Conservation (phyloP, 2,113 vertebrate species). For the Notechis scutatus region DNA sequence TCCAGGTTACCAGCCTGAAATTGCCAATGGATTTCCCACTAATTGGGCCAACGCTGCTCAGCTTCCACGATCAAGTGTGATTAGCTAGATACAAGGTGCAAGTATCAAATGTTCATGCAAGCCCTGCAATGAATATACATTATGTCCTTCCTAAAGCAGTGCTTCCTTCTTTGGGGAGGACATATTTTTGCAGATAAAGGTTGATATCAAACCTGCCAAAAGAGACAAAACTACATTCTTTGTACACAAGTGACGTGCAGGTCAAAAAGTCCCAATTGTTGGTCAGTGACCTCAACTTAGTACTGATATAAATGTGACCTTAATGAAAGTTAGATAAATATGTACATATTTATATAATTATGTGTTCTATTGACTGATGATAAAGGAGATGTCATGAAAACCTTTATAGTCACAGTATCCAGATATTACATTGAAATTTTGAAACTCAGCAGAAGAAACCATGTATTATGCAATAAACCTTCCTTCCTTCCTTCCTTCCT, state of each 20-base stretch:
- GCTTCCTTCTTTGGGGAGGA: background rate
- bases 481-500: no score
- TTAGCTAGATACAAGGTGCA: background rate
- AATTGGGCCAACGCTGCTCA: background rate
- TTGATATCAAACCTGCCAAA: background rate
- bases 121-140: background rate
- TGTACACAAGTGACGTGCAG: background rate
- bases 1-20: background rate
- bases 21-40: background rate
- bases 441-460: background rate
- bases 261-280: background rate
- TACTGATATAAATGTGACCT: background rate
- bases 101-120: background rate
- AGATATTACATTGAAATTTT: background rate
- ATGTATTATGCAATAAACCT: background rate
- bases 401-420: background rate
- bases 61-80: background rate
- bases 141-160: background rate
- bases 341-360: background rate
- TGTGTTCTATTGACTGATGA: background rate
- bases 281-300: background rate
- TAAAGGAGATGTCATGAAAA: background rate
- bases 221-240: constrained; percentile 7
- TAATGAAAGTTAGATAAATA: background rate
- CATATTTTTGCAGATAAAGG: constrained; percentile 2